Evolutionary conservation across 2,888 invertebrate species (phyloP).

Genomic region (Andrena camellia): DNA sequence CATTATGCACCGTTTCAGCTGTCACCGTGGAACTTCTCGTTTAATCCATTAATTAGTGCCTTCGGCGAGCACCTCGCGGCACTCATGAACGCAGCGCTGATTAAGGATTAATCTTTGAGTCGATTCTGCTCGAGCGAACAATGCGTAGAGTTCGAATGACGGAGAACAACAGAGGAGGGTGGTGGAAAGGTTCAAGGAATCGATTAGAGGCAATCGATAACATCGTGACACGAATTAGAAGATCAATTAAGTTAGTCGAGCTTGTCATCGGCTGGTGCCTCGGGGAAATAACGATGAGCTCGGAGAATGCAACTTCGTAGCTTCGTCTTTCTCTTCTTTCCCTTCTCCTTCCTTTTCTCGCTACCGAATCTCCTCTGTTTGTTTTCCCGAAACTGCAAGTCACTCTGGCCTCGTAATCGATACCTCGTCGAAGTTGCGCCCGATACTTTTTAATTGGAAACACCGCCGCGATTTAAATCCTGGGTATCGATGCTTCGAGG

Average conservation of each 20-base stretch:
- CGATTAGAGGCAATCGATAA: conserved; percentile 9
- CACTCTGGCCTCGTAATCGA: conserved; percentile 35
- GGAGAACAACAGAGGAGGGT: background rate
- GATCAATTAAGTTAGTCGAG: conserved; percentile 3
- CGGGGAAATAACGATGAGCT: background rate
- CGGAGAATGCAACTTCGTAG: conserved; percentile 1
- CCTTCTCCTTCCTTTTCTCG: background rate
- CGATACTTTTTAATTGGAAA: conserved; percentile 75
- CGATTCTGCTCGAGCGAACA: background rate
- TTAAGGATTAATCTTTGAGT: background rate
- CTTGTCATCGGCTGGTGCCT: background rate
- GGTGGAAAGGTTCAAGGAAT: no score
- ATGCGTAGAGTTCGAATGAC: background rate
- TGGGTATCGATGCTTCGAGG: background rate
- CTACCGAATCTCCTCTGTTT: background rate
- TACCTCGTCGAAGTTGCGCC: conserved; percentile 51
- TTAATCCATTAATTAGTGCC: conserved; percentile 47
- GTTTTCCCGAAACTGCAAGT: conserved; percentile 14
- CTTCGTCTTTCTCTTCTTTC: background rate
- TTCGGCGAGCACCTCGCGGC: conserved; percentile 23
- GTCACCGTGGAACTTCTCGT: conserved; percentile 30
- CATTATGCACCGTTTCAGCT: conserved; percentile 23
- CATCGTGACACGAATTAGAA: background rate
- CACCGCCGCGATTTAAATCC: conserved; percentile 46
- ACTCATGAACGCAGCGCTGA: background rate